Evolutionary conservation across 2,797 vertebrate species (phyloP), one percentile per base, ranked within the genome.

Genomic region (Gymnothorax reevesii): DNA sequence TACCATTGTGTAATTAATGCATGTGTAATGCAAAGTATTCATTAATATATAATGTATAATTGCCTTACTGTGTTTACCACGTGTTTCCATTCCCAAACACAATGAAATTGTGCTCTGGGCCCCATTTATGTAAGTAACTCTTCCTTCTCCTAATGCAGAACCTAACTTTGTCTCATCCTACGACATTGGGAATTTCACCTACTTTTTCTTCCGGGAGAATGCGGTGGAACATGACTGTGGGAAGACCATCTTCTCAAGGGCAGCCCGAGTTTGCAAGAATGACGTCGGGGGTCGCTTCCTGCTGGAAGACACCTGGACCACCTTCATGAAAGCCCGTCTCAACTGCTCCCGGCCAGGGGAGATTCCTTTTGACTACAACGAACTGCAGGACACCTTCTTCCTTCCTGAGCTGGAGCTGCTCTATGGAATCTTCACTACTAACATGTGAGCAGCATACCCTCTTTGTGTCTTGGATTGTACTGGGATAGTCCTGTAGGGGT

Each of bases 81-180:
- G 90, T 88, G 90, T 92, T 92, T 92, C 89, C 90, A 91, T 91
- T 93, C 69, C 33, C 91, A 64, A 17, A 17, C 15, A 2, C 33
- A 42, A 27, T 12, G 71, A 42, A 6, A 42, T 75, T 42, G 25
- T 42, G 33, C 15, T 12, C 71, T 75, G 71, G 12, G 3, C 5
- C 27, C 13, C 13, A 75, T 75, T 75, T 15, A 0, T 42, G 25
- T 33, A 3, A 12, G 33, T 75, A 25, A 33, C 13, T 33, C 42
- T n/a, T 69, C 20, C 62, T 64, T 86, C 69, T 55, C 33, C 20
- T 69, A 66, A 69, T 94, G 64, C 95, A 99, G 98, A 99, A 86
- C 98, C 98, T 9, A 99, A 99, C 95, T 99, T 99, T 13, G 98
- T 99, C 86, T 98, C 98, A 0, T 98, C 98, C 49, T 99, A 99